A percentile compares a stretch with the other conserved stretches of the same genome.
Evolutionary conservation across 2,888 invertebrate genomes (phyloP).

Genomic region (Mylabris sibirica): DNA sequence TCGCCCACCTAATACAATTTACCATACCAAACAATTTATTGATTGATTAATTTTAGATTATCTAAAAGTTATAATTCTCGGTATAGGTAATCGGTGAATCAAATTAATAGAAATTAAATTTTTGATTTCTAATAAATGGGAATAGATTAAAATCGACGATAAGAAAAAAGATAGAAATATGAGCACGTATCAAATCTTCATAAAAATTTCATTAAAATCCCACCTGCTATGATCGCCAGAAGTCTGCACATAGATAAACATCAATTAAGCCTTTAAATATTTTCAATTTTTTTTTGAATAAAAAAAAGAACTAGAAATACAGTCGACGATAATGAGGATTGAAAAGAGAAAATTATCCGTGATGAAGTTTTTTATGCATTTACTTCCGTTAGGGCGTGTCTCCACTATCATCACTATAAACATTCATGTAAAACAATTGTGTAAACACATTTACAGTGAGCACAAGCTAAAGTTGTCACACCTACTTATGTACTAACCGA

Average conservation of each 20-base stretch:
- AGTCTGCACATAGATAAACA: not conserved
- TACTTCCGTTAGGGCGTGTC: not conserved
- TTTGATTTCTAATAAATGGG: not conserved
- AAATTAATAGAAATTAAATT: not conserved
- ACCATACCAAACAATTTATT: not conserved
- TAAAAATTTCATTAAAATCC: not conserved
- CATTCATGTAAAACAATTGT: not conserved
- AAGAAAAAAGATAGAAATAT: not conserved
- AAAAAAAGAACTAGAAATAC: no score
- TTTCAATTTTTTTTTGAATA: not conserved
- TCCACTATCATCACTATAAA: not conserved
- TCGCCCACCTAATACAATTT: not conserved
- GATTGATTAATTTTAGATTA: not conserved
- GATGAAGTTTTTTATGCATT: not conserved
- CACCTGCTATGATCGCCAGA: not conserved
- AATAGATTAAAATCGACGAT: not conserved
- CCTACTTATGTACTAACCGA: not conserved
- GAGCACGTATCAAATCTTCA: slow-evolving; percentile 2
- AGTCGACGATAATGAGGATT: no score
- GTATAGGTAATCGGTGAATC: not conserved
- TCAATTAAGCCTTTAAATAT: not conserved
- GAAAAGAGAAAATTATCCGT: no score
- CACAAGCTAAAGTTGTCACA: not conserved
- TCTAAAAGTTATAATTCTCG: not conserved
- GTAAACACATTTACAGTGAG: not conserved